Evolutionary conservation across 64 coral and sea anemone genomes (phyloP).

Genomic region (Cladopsammia gracilis): DNA sequence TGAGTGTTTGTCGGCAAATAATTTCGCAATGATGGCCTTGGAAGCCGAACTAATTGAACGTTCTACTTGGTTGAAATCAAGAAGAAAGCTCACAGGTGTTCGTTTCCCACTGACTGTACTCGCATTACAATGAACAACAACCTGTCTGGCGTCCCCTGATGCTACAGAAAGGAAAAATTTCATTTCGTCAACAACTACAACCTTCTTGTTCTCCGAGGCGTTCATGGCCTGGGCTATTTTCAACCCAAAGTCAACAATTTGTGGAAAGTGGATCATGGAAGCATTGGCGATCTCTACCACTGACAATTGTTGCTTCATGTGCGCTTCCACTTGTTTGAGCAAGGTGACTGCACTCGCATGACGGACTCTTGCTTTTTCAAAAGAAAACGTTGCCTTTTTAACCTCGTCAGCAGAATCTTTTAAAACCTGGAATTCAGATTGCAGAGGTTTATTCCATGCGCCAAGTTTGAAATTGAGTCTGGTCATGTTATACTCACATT

Average conservation of each 20-base stretch:
- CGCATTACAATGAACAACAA: neutral
- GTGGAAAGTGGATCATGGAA: constrained; percentile 13
- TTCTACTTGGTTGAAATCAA: constrained; percentile 23
- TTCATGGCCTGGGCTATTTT: constrained; percentile 7
- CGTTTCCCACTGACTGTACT: neutral
- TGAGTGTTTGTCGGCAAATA: neutral
- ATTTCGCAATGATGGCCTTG: neutral
- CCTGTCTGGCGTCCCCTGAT: neutral
- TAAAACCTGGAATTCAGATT: neutral
- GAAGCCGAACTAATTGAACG: constrained; percentile 7
- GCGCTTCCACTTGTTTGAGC: constrained; percentile 2
- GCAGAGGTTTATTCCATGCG: constrained; percentile 4
- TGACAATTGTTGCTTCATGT: constrained; percentile 8
- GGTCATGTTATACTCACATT: neutral
- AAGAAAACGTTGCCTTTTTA: neutral
- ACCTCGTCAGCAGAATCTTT: neutral
- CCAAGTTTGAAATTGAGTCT: neutral
- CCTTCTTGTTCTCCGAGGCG: neutral
- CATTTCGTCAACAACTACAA: constrained; percentile 7
- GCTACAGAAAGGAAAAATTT: neutral
- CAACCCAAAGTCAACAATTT: constrained; percentile 7
- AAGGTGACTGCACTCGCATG: neutral
- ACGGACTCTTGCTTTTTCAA: constrained; percentile 12
- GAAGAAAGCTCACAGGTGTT: neutral
- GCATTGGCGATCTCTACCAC: constrained; percentile 25